Evolutionary conservation across 2,797 vertebrate genomes (phyloP), one percentile per base, ranked within the genome.

Genomic region (Neopelma chrysocephalum): DNA sequence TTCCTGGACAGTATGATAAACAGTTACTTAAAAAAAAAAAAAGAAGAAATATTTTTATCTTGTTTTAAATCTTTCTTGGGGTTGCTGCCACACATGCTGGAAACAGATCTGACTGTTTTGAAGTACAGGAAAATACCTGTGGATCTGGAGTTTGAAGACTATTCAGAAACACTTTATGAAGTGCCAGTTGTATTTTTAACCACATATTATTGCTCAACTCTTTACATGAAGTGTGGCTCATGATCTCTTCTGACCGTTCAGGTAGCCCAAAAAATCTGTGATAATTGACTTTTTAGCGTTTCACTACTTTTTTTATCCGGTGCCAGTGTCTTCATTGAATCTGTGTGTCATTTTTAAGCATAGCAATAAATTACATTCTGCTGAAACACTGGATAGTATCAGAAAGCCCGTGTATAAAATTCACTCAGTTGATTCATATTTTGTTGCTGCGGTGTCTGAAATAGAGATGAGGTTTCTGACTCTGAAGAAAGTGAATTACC

Each of bases 171-270:
- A 51, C 27, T 76, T 66, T 4, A 9, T 61, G 56, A 56, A 58
- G 47, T 36, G 23, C 40, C 40, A 82, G 70, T 45, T 3, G 1
- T 66, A 38, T 86, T 91, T 88, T 51, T 60, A 72, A 9, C 76
- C 69, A 15, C 48, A 3, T 40, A 11, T 56, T 48, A 34, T 48
- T 77, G 57, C 79, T 93, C 48, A 80, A 36, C 48, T 72, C 2
- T 60, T 51, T 25, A 50, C 11, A 5, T n/a, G 19, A 53, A 54
- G 17, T 9, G 0, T 31, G 48, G 22, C n/a, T 43, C 0, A 0
- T 60, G 23, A 73, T 71, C n/a, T 53, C 6, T 50, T 76, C 51
- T 70, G 10, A 7, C n/a, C 36, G 5, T n/a, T 76, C n/a, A 81
- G 34, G 8, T 56, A 86, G 42, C 58, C 9, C 45, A 29, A 56